Conservation (phyloP, 2,888 invertebrate species). For the Eristalis tenax region DNA sequence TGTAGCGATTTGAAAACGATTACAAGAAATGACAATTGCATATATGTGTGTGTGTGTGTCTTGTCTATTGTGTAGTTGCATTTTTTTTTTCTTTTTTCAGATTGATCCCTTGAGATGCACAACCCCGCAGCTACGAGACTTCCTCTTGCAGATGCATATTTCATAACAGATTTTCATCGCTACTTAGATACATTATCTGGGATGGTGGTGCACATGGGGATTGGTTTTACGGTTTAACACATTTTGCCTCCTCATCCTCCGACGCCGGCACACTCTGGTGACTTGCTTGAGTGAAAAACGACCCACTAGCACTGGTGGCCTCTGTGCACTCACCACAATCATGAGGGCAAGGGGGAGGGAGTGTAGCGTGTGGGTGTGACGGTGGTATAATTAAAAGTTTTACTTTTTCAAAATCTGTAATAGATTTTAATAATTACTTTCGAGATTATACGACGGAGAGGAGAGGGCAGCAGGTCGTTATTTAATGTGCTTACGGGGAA, state of each 20-base stretch:
- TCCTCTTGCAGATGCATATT: conserved; percentile 10
- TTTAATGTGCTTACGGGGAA: conserved; percentile 26
- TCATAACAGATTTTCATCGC: conserved; percentile 15
- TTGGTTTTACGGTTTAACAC: conserved; percentile 5
- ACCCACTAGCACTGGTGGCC: background rate
- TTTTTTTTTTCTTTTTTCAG: background rate
- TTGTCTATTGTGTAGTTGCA: background rate
- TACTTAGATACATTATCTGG: conserved; percentile 25
- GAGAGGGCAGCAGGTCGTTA: conserved; percentile 2
- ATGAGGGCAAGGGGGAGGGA: background rate
- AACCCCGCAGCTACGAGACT: background rate
- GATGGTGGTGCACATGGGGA: background rate
- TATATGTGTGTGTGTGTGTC: background rate
- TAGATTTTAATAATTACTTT: conserved; percentile 52
- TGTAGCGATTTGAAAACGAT: background rate
- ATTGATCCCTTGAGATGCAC: background rate
- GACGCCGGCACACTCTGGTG: background rate
- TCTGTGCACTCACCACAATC: background rate
- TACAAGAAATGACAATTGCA: background rate
- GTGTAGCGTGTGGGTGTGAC: background rate
- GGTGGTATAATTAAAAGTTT: conserved; percentile 44
- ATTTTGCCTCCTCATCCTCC: background rate
- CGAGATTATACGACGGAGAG: background rate
- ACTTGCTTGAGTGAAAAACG: background rate
- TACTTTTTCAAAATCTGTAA: conserved; percentile 42